Evolutionary conservation across 2,888 invertebrate genomes (phyloP).

Genomic region (Craniophora ligustri): DNA sequence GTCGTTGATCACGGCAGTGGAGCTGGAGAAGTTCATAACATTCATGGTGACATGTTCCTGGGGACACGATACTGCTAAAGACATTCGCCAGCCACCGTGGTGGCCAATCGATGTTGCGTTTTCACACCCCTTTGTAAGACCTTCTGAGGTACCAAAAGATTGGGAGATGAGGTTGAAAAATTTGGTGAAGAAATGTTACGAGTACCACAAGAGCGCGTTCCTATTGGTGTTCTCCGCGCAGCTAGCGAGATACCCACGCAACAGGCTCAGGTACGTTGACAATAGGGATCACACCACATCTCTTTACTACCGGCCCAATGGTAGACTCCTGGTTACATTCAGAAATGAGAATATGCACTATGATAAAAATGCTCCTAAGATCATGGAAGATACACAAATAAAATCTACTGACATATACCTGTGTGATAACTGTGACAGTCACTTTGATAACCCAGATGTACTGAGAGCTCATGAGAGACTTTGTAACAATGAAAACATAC

Average conservation of each 20-base stretch:
- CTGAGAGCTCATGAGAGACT: constrained; percentile 82
- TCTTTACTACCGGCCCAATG: constrained; percentile 90
- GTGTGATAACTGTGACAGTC: constrained; percentile 93
- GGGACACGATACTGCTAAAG: constrained; percentile 89
- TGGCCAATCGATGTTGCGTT: constrained; percentile 91
- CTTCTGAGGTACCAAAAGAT: constrained; percentile 77
- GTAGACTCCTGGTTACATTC: constrained; percentile 92
- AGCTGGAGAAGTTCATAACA: constrained; percentile 91
- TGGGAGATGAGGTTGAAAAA: constrained; percentile 90
- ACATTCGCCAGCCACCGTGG: constrained; percentile 90
- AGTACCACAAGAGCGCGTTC: constrained; percentile 92
- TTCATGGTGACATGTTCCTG: constrained; percentile 93
- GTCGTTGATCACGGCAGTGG: constrained; percentile 89
- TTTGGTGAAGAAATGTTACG: constrained; percentile 91
- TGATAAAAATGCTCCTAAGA: constrained; percentile 61
- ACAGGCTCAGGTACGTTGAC: constrained; percentile 91
- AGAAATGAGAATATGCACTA: constrained; percentile 92
- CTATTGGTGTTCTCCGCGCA: constrained; percentile 91
- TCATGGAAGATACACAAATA: constrained; percentile 79
- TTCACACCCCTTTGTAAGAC: constrained; percentile 90
- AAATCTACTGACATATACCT: constrained; percentile 91
- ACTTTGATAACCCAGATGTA: constrained; percentile 87
- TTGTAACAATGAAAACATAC: constrained; percentile 74
- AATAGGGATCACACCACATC: constrained; percentile 93
- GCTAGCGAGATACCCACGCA: constrained; percentile 90